These are phyloP conservation scores for Ethmia dodecea DNA, from an alignment of 2,888 invertebrate species.

Conservation along the genomic window DNA sequence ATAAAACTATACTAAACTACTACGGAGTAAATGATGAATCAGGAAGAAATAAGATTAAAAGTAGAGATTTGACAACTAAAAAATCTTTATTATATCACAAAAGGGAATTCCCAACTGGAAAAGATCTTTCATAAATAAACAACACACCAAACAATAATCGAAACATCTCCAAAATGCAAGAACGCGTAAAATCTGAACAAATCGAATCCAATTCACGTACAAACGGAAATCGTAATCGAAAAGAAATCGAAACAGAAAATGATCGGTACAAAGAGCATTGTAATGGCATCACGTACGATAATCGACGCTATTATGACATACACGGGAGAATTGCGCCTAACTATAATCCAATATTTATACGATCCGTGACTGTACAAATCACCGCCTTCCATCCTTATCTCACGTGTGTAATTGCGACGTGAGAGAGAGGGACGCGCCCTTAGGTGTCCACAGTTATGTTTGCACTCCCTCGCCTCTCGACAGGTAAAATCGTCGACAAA, in stretches of 20 bases:
- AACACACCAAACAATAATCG: conserved; percentile 22
- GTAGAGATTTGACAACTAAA: too few relatives aligned
- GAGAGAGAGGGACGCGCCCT: conserved; percentile 22
- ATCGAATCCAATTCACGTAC: conserved; percentile 53
- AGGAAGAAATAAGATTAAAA: too few relatives aligned
- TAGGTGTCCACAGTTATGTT: conserved; percentile 56
- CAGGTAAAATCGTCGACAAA: conserved; percentile 70
- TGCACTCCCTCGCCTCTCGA: conserved; percentile 56
- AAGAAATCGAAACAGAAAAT: conserved; percentile 65
- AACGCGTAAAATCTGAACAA: conserved; percentile 46
- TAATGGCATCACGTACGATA: conserved; percentile 76
- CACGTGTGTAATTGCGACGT: too few relatives aligned
- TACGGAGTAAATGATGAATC: too few relatives aligned
- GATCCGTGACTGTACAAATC: conserved; percentile 49
- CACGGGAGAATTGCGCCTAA: conserved; percentile 70
- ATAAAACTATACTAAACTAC: too few relatives aligned
- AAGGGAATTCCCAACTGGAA: neutral
- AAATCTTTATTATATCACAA: neutral
- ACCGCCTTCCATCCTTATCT: conserved; percentile 26
- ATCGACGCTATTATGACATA: conserved; percentile 74
- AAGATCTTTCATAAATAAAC: conserved; percentile 1
- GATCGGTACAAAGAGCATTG: conserved; percentile 56
- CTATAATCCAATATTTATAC: conserved; percentile 76
- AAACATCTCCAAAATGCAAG: conserved; percentile 40
- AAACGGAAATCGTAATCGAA: conserved; percentile 57